phyloP scores from a whole-genome alignment of 2,113 vertebrate species.

The Apaloderma vittatum region DNA sequence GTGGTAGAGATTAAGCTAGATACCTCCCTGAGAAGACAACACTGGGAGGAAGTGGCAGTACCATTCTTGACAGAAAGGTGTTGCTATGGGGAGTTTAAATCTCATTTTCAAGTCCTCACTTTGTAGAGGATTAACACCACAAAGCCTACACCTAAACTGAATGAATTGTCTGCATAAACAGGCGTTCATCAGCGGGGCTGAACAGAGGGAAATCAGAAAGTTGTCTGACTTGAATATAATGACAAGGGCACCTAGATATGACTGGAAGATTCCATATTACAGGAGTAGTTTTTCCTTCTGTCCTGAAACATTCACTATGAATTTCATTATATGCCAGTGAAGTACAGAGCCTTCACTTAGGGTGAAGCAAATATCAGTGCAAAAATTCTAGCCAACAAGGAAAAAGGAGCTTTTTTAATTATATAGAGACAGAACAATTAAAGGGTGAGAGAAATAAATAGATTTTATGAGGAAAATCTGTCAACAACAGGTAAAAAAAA shows the following conservation, averaged over 20 bases:
- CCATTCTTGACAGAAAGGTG: neutral
- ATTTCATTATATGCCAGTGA: neutral
- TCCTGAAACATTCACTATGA: neutral
- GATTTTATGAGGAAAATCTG: neutral
- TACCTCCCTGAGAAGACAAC: neutral
- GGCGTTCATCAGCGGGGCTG: neutral
- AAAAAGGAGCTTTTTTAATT: neutral
- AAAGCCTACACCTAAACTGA: neutral
- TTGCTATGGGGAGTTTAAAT: neutral
- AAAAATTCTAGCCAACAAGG: neutral
- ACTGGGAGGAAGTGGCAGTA: neutral
- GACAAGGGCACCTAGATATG: neutral
- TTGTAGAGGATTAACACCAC: neutral
- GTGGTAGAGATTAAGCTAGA: neutral
- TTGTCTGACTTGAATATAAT: neutral
- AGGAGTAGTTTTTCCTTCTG: neutral
- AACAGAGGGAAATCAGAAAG: neutral
- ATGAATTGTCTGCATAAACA: accelerated
- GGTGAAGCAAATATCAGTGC: neutral
- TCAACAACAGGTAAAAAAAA: neutral
- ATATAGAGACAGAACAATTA: neutral
- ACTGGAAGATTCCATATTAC: neutral
- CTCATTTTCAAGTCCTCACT: neutral
- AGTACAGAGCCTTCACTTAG: neutral
- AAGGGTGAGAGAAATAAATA: neutral